Percentiles rank a stretch among this genome's conserved stretches.
phyloP scores from a whole-genome alignment of 2,113 vertebrate genomes.

The Vidua chalybeata region DNA sequence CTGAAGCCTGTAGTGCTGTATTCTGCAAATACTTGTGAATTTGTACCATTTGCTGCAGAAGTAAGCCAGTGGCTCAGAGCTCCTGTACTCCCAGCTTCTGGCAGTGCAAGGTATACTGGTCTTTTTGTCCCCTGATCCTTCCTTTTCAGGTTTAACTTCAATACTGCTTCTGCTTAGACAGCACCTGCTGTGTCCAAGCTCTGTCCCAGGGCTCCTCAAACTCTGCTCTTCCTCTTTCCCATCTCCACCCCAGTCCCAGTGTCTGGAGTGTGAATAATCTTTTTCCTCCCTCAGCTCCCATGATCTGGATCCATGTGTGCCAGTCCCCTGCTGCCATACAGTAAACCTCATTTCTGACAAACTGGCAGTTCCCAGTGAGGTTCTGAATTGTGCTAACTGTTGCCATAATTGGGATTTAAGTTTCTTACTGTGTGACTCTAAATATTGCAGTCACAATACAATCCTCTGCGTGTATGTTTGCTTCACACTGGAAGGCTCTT shows the following conservation, averaged over 20 bases:
- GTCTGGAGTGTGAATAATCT: neutral
- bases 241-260: fast-evolving
- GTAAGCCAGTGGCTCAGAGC: neutral
- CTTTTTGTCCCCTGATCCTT: neutral
- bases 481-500: neutral
- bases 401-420: neutral
- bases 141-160: neutral
- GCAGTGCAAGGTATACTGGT: neutral
- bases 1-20: neutral
- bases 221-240: neutral
- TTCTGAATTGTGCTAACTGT: neutral
- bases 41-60: neutral
- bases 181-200: neutral
- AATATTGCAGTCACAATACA: neutral
- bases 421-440: neutral
- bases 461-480: neutral
- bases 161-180: neutral
- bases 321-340: neutral
- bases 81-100: neutral
- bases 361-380: neutral
- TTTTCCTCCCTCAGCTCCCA: neutral
- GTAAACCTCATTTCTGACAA: neutral
- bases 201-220: neutral
- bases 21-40: neutral
- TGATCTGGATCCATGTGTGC: fast-evolving